Base-by-base conservation (phyloP, 2,888 invertebrate genomes). In the Norana najaformis region DNA sequence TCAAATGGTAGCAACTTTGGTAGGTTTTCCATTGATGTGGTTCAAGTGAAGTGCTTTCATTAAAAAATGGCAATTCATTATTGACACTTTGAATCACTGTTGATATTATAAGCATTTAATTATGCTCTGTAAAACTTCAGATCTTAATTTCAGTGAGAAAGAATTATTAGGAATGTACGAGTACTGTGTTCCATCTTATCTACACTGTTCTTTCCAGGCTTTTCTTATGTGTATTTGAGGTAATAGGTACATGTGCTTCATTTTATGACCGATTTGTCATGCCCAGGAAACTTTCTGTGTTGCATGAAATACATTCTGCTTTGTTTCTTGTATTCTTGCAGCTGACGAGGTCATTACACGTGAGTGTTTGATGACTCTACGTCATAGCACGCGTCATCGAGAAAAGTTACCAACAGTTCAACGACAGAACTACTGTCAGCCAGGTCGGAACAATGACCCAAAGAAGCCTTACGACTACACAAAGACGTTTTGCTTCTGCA, bases 361-460 rank as follows among this genome's bases (percentile, higher is more conserved):
- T 85, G 95, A 94, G 88, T 95, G 95, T 92, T 93, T 94, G 90
- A 92, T 92, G 90, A 93, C 93, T n/a, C 91, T 95, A 88, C 91
- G 93, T 91, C 92, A 93, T 69, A 93, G 93, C 38, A 93, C 94
- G 6, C 91, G 92, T 39, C 94, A 94, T 91, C 92, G 95, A 18
- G 92, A 94, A 35, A 92, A 92, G 88, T 94, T 95, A 93, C 95
- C 95, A 4, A 93, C 94, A 34, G 92, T 94, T 0, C 93, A 93
- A 90, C 93, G 95, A 18, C 94, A 94, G 92, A 94, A 94, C 88
- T 95, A 94, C 93, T 95, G 95, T 91, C 92, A 93, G 30, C 93
- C 93, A 3, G 94, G 94, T 6, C 92, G 94, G 16, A 94, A 94
- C 90, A 94, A 94, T 90, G 93, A 94, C 91, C 94, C 94, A 82